Conservation (phyloP, 2,113 vertebrate genomes). For the Tragulus kanchil region DNA sequence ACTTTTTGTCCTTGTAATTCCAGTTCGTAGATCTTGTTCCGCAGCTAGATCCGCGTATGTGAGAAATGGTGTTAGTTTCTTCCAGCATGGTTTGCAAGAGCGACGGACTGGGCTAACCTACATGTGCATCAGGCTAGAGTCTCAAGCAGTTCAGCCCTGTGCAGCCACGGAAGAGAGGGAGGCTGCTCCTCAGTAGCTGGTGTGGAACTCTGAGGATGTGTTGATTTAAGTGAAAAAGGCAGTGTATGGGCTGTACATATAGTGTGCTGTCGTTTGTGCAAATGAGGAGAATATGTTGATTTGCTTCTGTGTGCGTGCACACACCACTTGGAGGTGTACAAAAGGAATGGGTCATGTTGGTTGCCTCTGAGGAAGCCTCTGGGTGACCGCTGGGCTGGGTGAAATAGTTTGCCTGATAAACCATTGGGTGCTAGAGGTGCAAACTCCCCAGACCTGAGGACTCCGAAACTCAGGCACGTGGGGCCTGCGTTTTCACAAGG, state of each 20-base stretch:
- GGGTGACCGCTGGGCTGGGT: neutral
- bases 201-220: neutral
- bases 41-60: neutral
- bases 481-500: neutral
- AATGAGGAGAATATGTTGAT: neutral
- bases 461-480: neutral
- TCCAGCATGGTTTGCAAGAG: neutral
- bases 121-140: neutral
- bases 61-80: neutral
- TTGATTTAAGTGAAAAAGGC: neutral
- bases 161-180: neutral
- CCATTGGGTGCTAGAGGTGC: neutral
- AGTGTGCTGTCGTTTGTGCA: neutral
- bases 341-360: neutral
- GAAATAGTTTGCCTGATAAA: neutral
- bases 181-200: neutral
- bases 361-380: neutral
- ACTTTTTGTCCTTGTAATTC: constrained; percentile 30
- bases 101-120: neutral
- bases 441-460: neutral
- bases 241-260: neutral
- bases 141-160: neutral
- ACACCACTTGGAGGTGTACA: neutral
- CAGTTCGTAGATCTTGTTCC: constrained; percentile 4
- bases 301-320: neutral